Conservation (phyloP, 2,113 vertebrate genomes). For the Rhinopomastus cyanomelas region DNA sequence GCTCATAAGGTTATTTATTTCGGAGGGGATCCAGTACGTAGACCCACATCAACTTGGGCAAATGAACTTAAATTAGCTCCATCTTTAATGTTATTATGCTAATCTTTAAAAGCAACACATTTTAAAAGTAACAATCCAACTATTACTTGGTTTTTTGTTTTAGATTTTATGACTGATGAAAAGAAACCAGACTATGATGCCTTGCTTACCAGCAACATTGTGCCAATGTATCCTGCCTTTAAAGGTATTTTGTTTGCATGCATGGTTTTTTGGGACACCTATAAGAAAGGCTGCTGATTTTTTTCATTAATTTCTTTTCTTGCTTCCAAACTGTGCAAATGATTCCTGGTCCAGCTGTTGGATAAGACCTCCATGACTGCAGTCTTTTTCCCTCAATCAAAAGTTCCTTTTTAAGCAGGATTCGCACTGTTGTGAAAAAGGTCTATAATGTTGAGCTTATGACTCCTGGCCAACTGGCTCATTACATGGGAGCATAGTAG, state of each 20-base stretch:
- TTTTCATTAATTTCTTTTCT: neutral
- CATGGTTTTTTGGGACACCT: neutral
- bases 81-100: neutral
- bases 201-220: constrained; percentile 75
- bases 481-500: neutral
- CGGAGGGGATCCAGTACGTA: neutral
- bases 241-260: constrained; percentile 72
- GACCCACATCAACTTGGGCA: neutral
- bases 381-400: neutral
- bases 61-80: neutral
- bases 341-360: neutral
- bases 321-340: neutral
- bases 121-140: neutral
- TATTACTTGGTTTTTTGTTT: neutral
- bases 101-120: neutral
- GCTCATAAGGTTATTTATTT: neutral
- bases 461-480: neutral
- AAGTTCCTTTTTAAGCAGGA: neutral
- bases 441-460: neutral
- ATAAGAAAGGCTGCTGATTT: neutral
- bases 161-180: constrained; percentile 66
- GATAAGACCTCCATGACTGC: neutral
- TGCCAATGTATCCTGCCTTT: constrained; percentile 83
- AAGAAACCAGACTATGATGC: constrained; percentile 68
- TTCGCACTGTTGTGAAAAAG: neutral